Evolutionary conservation across 2,113 vertebrate genomes (phyloP).

Genomic region (Cyprinodon brontotheroides): DNA sequence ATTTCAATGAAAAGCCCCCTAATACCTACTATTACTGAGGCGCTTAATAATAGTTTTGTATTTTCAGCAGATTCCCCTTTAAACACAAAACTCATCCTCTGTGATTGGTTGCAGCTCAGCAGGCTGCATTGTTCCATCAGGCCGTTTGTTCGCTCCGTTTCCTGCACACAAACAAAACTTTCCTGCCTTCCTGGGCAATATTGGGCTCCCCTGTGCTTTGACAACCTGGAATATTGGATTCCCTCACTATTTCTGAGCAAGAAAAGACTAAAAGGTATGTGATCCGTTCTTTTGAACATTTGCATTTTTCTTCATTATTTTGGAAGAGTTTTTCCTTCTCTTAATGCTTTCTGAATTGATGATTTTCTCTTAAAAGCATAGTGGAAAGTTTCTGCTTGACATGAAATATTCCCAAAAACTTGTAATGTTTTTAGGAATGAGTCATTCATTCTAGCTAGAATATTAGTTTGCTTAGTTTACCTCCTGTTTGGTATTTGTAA

Average conservation of each 20-base stretch:
- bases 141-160: conserved; percentile 66
- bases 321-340: background rate
- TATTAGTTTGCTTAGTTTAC: background rate
- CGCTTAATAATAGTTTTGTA: conserved; percentile 78
- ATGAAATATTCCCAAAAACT: conserved; percentile 20
- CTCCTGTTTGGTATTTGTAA: background rate
- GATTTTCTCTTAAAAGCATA: conserved; percentile 5
- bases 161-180: conserved; percentile 74
- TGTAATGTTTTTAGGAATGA: background rate
- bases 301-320: background rate
- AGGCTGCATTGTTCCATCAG: conserved; percentile 67
- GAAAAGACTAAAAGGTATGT: conserved; percentile 73
- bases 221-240: conserved; percentile 63
- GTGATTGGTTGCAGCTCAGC: conserved; percentile 73
- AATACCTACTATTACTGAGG: conserved; percentile 68
- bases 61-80: conserved; percentile 85
- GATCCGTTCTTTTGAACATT: background rate
- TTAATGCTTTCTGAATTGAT: background rate
- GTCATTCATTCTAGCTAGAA: background rate
- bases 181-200: conserved; percentile 68
- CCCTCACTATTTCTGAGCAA: conserved; percentile 53
- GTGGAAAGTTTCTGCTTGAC: background rate
- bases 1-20: conserved; percentile 74
- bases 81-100: conserved; percentile 73
- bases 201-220: conserved; percentile 63